Percentiles rank a stretch among this genome's conserved stretches.
These are phyloP conservation scores for Adelognathus sp. DNA, from an alignment of 2,888 invertebrate species.

Conservation along the genomic window DNA sequence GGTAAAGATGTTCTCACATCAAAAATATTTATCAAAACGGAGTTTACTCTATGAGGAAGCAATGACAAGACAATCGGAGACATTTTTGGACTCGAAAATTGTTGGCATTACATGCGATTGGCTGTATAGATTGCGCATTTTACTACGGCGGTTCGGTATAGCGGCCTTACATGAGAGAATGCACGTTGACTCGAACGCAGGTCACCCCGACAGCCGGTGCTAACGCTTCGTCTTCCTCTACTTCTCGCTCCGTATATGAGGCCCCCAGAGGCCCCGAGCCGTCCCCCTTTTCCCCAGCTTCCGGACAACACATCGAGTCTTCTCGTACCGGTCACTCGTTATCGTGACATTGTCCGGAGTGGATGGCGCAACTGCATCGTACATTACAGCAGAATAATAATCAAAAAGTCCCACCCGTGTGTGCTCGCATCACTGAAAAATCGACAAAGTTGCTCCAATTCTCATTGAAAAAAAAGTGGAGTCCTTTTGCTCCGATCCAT, in stretches of 20 bases:
- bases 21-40: too few relatives aligned
- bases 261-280: neutral
- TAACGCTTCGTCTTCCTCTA: constrained; percentile 21
- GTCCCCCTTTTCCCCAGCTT: constrained; percentile 34
- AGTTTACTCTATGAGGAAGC: too few relatives aligned
- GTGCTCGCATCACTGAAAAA: neutral
- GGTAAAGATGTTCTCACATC: too few relatives aligned
- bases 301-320: neutral
- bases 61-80: too few relatives aligned
- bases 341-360: constrained; percentile 63
- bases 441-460: neutral
- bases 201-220: constrained; percentile 6
- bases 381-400: neutral
- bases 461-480: neutral
- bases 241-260: constrained; percentile 6
- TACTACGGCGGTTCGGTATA: neutral
- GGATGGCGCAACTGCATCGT: constrained; percentile 54
- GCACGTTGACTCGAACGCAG: neutral
- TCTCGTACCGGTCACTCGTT: constrained; percentile 64
- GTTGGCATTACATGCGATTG: neutral
- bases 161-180: neutral
- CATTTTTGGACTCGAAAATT: too few relatives aligned
- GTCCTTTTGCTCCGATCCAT: neutral
- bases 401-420: neutral
- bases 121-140: neutral